Base-by-base conservation (phyloP, 2,888 invertebrate species). In the Eurytoma californica region DNA sequence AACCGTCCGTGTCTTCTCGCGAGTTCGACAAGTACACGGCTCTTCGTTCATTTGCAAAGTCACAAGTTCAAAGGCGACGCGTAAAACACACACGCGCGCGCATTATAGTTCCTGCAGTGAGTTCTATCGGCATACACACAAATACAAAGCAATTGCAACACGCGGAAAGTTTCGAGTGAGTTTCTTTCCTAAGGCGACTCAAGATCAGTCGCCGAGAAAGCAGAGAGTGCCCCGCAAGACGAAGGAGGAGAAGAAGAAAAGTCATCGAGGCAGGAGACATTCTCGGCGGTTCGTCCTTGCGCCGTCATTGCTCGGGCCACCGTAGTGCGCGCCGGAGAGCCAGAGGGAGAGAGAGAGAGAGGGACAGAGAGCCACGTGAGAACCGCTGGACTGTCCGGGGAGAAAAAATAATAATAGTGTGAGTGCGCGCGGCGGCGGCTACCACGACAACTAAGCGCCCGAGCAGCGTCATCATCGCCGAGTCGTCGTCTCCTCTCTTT, bases 361-460 rank as follows among this genome's bases (percentile, higher is more conserved):
- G 80, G 73, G 72, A 79, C 81, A 82, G 68, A 77, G 80, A 69
- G 80, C 69, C 85, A 85, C 83, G 82, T 83, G 84, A 80, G 85
- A 86, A 85, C 85, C 83, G 84, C 84, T 81, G 83, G 84, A 80
- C 82, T 81, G 79, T 82, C 83, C 83, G 82, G 84, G 53, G 66
- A 18, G 47, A 16, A 18, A 18, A 20, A 47, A 55, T 47, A 60
- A 20, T 49, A 55, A 47, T 28, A 28, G 67, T 47, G 67, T 72
- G 72, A 28, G 60, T 75, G 49, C 47, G 57, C 39, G 63, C 49
- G 18, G 24, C 53, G 58, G 2, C 24, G 24, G 24, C 24, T 24
- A 24, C 24, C 24, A 24, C 24, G 24, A 24, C 24, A 24, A 24
- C 24, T 24, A 24, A 24, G 24, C 24, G 24, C 24, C 24, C 24